These are phyloP conservation scores for Porites lutea DNA, from an alignment of 64 coral and sea anemone genomes.

Conservation along the genomic window DNA sequence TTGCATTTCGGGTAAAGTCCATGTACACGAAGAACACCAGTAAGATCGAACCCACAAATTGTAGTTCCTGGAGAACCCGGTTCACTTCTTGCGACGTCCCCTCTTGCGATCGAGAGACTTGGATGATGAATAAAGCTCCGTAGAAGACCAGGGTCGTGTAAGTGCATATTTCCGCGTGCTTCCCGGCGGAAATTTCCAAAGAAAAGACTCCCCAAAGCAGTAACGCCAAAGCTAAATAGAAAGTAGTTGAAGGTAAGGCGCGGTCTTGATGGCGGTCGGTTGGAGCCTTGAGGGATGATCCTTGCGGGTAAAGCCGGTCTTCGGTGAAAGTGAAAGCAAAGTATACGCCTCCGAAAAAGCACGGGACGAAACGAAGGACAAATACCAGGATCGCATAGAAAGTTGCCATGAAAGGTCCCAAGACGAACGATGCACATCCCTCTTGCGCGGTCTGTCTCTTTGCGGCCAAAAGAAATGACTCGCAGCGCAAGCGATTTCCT, in stretches of 20 bases:
- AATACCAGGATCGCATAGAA: neutral
- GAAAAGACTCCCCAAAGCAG: neutral
- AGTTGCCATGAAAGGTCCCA: slow-evolving; percentile 3
- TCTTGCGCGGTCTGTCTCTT: neutral
- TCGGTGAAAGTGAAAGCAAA: neutral
- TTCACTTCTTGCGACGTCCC: neutral
- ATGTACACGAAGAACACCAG: neutral
- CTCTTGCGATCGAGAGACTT: neutral
- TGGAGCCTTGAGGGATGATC: neutral
- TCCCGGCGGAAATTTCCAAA: neutral
- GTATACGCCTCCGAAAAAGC: neutral
- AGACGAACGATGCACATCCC: neutral
- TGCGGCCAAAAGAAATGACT: neutral
- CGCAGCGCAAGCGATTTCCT: neutral
- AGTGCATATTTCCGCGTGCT: neutral
- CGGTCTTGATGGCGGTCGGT: neutral
- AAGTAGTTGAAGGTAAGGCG: neutral
- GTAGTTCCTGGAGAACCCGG: neutral
- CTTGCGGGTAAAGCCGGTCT: neutral
- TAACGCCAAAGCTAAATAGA: neutral
- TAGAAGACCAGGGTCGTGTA: neutral
- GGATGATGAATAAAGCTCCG: neutral
- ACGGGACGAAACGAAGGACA: neutral
- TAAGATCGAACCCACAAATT: neutral
- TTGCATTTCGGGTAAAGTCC: neutral